Percentiles rank a stretch among this genome's conserved stretches.
phyloP scores from a whole-genome alignment of 2,797 vertebrate species.

The Tenualosa ilisha region DNA sequence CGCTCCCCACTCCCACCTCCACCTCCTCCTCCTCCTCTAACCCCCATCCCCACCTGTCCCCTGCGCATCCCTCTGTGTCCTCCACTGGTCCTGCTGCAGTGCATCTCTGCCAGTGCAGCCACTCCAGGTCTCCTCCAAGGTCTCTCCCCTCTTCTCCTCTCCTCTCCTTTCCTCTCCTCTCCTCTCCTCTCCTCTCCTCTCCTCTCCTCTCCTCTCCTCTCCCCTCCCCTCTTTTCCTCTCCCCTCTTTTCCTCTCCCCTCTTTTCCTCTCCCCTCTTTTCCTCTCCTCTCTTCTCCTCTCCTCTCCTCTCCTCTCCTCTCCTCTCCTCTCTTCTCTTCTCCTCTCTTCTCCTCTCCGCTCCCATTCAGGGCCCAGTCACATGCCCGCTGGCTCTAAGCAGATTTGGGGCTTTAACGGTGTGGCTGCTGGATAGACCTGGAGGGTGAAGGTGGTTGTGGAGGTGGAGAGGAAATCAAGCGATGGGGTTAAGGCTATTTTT shows the following conservation, averaged over 20 bases:
- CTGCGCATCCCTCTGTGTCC: background rate
- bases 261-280: too few relatives aligned
- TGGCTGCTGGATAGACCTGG: conserved; percentile 21
- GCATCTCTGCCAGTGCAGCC: background rate
- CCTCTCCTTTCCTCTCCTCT: background rate
- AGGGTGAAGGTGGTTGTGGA: conserved; percentile 39
- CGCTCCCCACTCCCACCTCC: background rate
- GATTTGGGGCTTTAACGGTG: conserved; percentile 39
- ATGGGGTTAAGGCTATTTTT: background rate
- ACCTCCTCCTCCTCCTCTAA: too few relatives aligned
- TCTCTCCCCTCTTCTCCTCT: too few relatives aligned
- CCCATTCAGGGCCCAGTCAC: background rate
- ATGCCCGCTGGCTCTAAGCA: conserved; percentile 40
- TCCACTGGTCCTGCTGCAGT: background rate
- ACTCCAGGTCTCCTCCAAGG: background rate
- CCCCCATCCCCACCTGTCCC: background rate
- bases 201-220: background rate
- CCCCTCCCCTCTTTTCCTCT: too few relatives aligned
- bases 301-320: too few relatives aligned
- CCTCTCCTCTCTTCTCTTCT: too few relatives aligned
- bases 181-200: background rate
- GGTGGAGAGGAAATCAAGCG: background rate
- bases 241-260: too few relatives aligned
- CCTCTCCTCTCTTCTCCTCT: too few relatives aligned
- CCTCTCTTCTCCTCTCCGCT: background rate